Percentiles rank a stretch among this genome's conserved stretches.
Evolutionary conservation across 2,888 invertebrate genomes (phyloP).

Genomic region (Nemapogon koenigi): DNA sequence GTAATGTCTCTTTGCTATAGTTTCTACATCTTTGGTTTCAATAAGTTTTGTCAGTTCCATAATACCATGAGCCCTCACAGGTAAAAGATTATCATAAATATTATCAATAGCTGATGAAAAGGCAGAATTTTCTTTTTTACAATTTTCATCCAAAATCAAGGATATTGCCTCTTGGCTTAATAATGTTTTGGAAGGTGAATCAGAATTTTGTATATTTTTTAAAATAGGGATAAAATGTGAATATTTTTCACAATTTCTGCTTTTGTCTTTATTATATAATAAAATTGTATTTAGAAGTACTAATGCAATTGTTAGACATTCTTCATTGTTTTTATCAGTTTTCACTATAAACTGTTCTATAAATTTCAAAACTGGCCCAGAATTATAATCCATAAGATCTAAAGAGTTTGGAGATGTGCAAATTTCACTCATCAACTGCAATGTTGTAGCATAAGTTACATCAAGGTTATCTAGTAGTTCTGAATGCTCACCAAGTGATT

Average conservation of each 20-base stretch:
- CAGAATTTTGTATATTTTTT: constrained; percentile 26
- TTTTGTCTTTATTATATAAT: constrained; percentile 26
- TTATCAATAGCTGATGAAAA: constrained; percentile 71
- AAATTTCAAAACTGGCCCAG: constrained; percentile 48
- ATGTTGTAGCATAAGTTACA: constrained; percentile 45
- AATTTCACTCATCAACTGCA: constrained; percentile 58
- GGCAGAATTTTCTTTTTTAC: constrained; percentile 29
- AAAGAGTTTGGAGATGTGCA: constrained; percentile 47
- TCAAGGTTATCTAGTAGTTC: constrained; percentile 36
- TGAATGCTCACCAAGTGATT: constrained; percentile 32
- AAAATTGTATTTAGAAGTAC: constrained; percentile 47
- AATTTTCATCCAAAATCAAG: constrained; percentile 26
- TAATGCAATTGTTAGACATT: constrained; percentile 45
- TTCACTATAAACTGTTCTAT: constrained; percentile 46
- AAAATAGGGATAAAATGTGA: constrained; percentile 32
- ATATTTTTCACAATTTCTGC: constrained; percentile 26
- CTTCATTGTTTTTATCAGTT: constrained; percentile 29
- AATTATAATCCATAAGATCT: constrained; percentile 41
- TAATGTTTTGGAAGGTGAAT: constrained; percentile 29
- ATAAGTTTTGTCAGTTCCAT: constrained; percentile 76
- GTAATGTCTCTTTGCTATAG: constrained; percentile 69
- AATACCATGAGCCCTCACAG: constrained; percentile 83
- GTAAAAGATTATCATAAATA: constrained; percentile 73
- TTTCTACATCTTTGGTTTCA: constrained; percentile 67
- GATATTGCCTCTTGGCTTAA: constrained; percentile 40